These are phyloP conservation scores for Isotomurus palustris DNA, from an alignment of 2,888 invertebrate species.

Conservation along the genomic window DNA sequence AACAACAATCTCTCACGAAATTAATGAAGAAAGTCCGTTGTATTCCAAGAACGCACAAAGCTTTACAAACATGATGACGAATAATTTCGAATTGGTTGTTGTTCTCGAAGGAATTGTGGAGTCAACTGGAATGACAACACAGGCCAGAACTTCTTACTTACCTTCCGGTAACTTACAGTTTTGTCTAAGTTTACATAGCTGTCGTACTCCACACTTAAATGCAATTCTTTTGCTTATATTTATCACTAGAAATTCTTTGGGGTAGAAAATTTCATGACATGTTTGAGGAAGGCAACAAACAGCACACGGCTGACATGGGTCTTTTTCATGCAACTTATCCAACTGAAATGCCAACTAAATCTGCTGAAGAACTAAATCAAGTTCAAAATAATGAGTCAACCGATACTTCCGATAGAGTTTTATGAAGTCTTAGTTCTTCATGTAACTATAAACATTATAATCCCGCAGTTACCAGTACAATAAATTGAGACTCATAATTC, in stretches of 20 bases:
- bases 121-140: slow-evolving; percentile 77
- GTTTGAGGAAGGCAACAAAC: background rate
- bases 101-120: slow-evolving; percentile 80
- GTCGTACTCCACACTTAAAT: background rate
- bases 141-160: slow-evolving; percentile 76
- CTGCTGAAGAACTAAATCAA: slow-evolving; percentile 7
- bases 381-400: background rate
- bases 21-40: slow-evolving; percentile 78
- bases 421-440: too few relatives aligned
- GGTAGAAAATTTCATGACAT: background rate
- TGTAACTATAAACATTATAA: too few relatives aligned
- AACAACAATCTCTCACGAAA: slow-evolving; percentile 64
- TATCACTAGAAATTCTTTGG: slow-evolving; percentile 4
- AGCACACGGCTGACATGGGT: background rate
- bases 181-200: background rate
- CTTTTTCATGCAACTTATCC: slow-evolving; percentile 1
- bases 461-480: too few relatives aligned
- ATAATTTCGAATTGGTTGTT: slow-evolving; percentile 74
- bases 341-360: background rate
- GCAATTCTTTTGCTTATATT: background rate
- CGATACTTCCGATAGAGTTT: too few relatives aligned
- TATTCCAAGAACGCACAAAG: slow-evolving; percentile 53
- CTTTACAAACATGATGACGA: background rate
- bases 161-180: slow-evolving; percentile 73
- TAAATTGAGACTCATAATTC: too few relatives aligned